phyloP scores from a whole-genome alignment of 2,113 vertebrate genomes.

The Bubo scandiacus region DNA sequence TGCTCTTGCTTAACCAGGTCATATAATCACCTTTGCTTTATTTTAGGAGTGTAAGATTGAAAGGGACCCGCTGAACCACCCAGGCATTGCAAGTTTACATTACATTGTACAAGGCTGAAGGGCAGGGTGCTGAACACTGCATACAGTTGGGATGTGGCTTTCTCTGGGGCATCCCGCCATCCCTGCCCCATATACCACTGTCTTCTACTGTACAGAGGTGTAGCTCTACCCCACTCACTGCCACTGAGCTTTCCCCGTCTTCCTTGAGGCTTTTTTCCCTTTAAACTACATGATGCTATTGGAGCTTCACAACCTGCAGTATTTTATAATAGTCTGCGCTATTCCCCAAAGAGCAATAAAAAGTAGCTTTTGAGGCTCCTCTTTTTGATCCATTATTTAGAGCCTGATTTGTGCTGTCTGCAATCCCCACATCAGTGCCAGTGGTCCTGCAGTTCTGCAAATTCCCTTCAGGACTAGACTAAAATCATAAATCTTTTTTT shows the following conservation, averaged over 20 bases:
- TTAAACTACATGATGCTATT: not conserved
- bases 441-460: slow-evolving; percentile 5
- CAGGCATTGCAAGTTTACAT: not conserved
- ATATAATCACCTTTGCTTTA: not conserved
- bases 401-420: slow-evolving; percentile 46
- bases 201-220: not conserved
- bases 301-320: slow-evolving; percentile 28
- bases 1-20: not conserved
- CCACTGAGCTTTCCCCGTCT: not conserved
- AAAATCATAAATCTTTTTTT: slow-evolving; percentile 42
- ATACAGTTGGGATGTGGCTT: fast-evolving
- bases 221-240: not conserved
- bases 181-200: not conserved
- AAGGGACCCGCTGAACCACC: not conserved
- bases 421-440: slow-evolving; percentile 41
- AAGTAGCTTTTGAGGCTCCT: slow-evolving; percentile 51
- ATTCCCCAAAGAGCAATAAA: slow-evolving; percentile 41
- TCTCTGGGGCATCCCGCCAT: fast-evolving
- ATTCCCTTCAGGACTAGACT: slow-evolving; percentile 50
- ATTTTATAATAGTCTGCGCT: slow-evolving; percentile 21
- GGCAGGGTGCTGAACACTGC: not conserved
- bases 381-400: slow-evolving; percentile 65
- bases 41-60: not conserved
- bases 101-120: fast-evolving
- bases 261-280: not conserved